A percentile compares a stretch with the other conserved stretches of the same genome.
phyloP scores from a whole-genome alignment of 2,113 vertebrate species.

The Microtus oregoni region DNA sequence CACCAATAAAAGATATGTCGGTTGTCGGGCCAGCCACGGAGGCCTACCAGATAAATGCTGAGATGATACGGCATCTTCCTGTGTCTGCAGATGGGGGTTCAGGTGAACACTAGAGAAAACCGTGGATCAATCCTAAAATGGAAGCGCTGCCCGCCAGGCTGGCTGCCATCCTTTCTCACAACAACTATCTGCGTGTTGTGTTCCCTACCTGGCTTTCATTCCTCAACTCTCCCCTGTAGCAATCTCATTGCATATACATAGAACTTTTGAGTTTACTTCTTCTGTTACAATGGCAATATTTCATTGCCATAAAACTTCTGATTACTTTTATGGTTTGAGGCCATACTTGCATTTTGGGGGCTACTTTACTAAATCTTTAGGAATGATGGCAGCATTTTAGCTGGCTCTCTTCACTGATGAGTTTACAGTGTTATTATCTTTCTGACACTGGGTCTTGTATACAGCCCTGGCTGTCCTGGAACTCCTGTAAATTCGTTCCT shows the following conservation, averaged over 20 bases:
- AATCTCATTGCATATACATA: not conserved
- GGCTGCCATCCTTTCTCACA: not conserved
- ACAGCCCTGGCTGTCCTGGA: not conserved
- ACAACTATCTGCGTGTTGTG: not conserved
- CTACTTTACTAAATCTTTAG: slow-evolving; percentile 6
- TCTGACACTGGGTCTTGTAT: not conserved
- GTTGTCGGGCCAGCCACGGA: too few species aligned
- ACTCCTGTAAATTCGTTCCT: not conserved
- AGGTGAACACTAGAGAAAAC: too few species aligned
- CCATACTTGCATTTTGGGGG: not conserved
- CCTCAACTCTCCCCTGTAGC: not conserved
- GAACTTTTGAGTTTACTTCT: not conserved
- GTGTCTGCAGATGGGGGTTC: not conserved
- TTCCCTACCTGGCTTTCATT: not conserved
- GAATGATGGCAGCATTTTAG: not conserved
- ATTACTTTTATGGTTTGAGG: not conserved
- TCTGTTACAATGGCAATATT: not conserved
- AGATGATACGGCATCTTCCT: not conserved
- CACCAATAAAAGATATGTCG: not conserved
- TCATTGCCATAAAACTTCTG: not conserved
- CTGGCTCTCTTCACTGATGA: not conserved
- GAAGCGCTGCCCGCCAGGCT: not conserved
- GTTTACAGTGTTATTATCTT: not conserved
- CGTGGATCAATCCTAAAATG: not conserved
- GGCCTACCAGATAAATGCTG: too few species aligned